Evolutionary conservation across 2,797 vertebrate genomes (phyloP), one percentile per base, ranked within the genome.

Genomic region (Protonibea diacanthus): DNA sequence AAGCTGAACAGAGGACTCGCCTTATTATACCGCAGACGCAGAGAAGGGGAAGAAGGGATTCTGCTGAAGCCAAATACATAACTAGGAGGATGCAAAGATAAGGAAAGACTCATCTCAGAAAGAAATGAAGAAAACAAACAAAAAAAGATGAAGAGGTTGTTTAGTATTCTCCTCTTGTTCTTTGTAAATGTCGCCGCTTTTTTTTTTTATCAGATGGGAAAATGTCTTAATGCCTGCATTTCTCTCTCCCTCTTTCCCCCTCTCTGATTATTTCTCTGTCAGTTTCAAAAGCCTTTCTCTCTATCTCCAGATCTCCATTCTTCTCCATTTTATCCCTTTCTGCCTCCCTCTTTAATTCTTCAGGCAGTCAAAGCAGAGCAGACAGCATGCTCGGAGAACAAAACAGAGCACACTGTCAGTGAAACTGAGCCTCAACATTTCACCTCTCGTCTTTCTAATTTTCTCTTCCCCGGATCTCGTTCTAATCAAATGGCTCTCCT

Each of bases 141-240:
- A 51, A n/a, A 56, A 27, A 57, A 64, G 27, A 78, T 42, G 55
- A 74, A 71, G 14, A 72, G 27, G 51, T 64, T 71, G 51, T 87
- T 90, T 87, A 33, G 62, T 70, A 85, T 86, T 70, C 86, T 66
- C 59, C 68, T 67, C 44, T 13, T 77, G 74, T 68, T 60, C 71
- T 81, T 68, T 76, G 60, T 73, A 79, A 84, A 88, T 71, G 78
- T 78, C 76, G 71, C 61, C 80, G 53, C 25, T 84, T 76, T 76
- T 23, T 42, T 42, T 59, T 60, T 77, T 89, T 78, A 90, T 92
- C 87, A 83, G 75, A 89, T 87, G 67, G 13, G 5, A 72, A 81
- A 71, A 86, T 62, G 70, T 76, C 70, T 84, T 44, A 38, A 44
- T 42, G 65, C 48, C 70, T 75, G 23, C 42, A 64, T 84, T 71